Percentiles rank a stretch among this genome's conserved stretches.
These are phyloP conservation scores for Meteorus cinctellus DNA, from an alignment of 2,888 invertebrate species.

Conservation along the genomic window DNA sequence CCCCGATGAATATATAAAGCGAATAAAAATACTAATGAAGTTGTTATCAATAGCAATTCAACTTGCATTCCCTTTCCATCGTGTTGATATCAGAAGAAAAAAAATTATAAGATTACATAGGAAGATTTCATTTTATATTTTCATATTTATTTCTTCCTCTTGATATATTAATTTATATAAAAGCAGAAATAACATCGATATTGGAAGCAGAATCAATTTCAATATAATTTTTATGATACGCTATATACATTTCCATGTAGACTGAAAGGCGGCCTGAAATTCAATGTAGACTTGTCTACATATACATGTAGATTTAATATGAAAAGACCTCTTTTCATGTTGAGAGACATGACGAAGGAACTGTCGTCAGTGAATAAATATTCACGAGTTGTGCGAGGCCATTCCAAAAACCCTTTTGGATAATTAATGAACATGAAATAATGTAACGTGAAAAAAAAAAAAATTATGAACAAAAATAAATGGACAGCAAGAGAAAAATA, in stretches of 20 bases:
- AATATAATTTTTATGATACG: not conserved
- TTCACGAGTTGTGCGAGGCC: constrained; percentile 1
- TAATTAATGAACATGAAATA: constrained; percentile 36
- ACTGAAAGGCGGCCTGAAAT: too few relatives aligned
- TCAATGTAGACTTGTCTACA: not conserved
- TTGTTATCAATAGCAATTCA: not conserved
- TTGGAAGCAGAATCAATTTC: not conserved
- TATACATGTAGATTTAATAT: not conserved
- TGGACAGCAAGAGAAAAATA: not conserved
- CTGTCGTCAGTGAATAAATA: constrained; percentile 15
- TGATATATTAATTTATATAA: not conserved
- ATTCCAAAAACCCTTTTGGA: constrained; percentile 13
- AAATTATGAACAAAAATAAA: not conserved
- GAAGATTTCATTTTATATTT: not conserved
- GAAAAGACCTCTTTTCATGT: not conserved
- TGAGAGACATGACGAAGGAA: not conserved
- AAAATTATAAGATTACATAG: not conserved
- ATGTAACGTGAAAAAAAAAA: constrained; percentile 21
- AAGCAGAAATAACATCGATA: not conserved
- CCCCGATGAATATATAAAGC: not conserved
- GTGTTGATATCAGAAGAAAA: not conserved
- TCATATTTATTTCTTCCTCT: not conserved
- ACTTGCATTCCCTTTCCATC: not conserved
- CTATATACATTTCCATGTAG: too few relatives aligned
- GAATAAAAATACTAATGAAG: not conserved